Base-by-base conservation (phyloP, 2,888 invertebrate species). In the Labia minor region DNA sequence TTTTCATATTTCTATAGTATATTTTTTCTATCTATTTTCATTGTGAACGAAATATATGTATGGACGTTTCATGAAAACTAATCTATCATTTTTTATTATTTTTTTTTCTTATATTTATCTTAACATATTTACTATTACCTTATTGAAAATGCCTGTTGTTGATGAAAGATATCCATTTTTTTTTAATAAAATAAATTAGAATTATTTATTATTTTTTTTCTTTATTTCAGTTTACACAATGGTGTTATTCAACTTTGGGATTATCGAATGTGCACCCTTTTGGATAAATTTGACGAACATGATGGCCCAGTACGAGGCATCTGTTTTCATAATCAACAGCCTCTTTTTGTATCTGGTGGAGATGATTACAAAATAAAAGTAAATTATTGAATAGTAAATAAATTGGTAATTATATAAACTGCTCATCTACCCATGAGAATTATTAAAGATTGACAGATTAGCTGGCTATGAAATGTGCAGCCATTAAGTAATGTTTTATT, bases 281-380 rank as follows among this genome's bases (percentile, higher is more conserved):
- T 99, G 72, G 99, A 99, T 76, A 99, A 98, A 80, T 99, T 97
- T 79, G 99, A 99, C 79, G 99, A 99, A 76, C 99, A 99, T 77
- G 98, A 99, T 78, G 98, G 99, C 6, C 99, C 99, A 19, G 99
- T 99, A 37, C 85, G 99, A 75, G 96, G 99, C 72, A 94, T 99
- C 71, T 95, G 95, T 77, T 99, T 99, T 78, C 99, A 99, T 77
- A 89, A 84, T 74, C 97, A 99, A 76, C 98, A 99, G 79, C 99
- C 99, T 0, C 81, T 99, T 19, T 99, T 99, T 78, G 99, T 99
- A 0, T 98, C 98, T 20, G 99, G 99, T 49, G 99, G 99, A 19
- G 99, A 99, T 78, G 99, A 99, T 78, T 99, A 98, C 77, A 99
- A 99, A 80, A 99, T 99, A 70, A 96, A 96, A 85, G 94, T 89